phyloP scores from a whole-genome alignment of 2,888 invertebrate genomes.

The Chrysodeixis includens region DNA sequence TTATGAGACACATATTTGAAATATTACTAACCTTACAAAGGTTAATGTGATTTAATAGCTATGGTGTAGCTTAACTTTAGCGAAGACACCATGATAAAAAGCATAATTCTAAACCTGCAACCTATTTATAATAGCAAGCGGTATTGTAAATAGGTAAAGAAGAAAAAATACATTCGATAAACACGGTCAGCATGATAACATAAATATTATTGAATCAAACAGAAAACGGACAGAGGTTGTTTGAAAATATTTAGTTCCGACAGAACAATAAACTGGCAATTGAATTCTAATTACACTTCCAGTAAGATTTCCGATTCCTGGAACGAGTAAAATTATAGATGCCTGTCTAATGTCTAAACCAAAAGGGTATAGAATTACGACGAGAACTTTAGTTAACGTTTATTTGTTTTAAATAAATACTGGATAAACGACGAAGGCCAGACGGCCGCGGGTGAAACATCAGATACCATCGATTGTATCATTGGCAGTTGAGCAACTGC shows the following conservation, averaged over 20 bases:
- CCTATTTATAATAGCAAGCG: no score
- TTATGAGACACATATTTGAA: not conserved
- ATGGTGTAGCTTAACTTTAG: not conserved
- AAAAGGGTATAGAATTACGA: slow-evolving; percentile 22
- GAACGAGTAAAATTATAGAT: not conserved
- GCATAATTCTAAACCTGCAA: no score
- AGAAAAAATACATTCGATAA: no score
- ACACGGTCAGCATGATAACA: no score
- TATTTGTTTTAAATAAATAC: slow-evolving; percentile 32
- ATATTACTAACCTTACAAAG: slow-evolving; percentile 1
- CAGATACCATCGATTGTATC: slow-evolving; percentile 33
- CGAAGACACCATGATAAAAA: not conserved
- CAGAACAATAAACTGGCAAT: no score
- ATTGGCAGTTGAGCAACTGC: slow-evolving; percentile 46
- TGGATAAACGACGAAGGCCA: slow-evolving; percentile 35
- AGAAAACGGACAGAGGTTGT: no score
- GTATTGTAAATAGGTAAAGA: no score
- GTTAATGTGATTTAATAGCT: not conserved
- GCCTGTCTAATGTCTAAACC: not conserved
- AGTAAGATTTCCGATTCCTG: not conserved
- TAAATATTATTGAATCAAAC: no score
- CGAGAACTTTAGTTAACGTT: slow-evolving; percentile 23
- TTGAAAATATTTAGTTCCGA: no score
- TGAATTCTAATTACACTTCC: not conserved
- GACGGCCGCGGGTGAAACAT: slow-evolving; percentile 19